Evolutionary conservation across 2,888 invertebrate species (phyloP).

Genomic region (Tinea semifulvella): DNA sequence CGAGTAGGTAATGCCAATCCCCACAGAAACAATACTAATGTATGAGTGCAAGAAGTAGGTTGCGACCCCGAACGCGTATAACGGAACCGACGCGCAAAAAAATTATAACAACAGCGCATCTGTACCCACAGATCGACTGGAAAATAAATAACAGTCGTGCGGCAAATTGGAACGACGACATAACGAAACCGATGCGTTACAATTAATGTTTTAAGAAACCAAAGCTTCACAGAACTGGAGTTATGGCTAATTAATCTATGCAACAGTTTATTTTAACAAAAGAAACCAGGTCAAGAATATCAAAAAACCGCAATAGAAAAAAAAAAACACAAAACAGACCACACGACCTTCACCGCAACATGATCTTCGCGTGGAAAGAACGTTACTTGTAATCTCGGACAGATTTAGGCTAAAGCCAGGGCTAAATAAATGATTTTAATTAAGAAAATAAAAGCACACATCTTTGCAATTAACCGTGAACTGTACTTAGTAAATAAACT

Average conservation of each 20-base stretch:
- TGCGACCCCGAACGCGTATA: slow-evolving; percentile 16
- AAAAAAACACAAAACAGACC: slow-evolving; percentile 21
- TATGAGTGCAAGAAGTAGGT: slow-evolving; percentile 14
- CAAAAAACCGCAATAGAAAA: slow-evolving; percentile 44
- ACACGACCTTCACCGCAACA: slow-evolving; percentile 33
- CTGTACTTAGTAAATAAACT: neutral
- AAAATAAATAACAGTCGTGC: slow-evolving; percentile 6
- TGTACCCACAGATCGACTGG: slow-evolving; percentile 1
- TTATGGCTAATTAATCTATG: slow-evolving; percentile 9
- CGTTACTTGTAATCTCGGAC: slow-evolving; percentile 32
- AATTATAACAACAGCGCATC: slow-evolving; percentile 1
- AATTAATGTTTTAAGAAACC: neutral
- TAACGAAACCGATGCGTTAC: neutral
- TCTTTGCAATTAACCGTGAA: slow-evolving; percentile 2
- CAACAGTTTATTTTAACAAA: slow-evolving; percentile 41
- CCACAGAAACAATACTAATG: slow-evolving; percentile 15
- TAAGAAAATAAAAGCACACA: neutral
- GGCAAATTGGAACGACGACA: neutral
- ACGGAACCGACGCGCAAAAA: slow-evolving; percentile 16
- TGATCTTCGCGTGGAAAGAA: slow-evolving; percentile 22
- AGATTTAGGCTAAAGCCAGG: slow-evolving; percentile 34
- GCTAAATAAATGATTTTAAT: slow-evolving; percentile 4
- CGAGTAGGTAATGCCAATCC: neutral
- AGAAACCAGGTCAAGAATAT: slow-evolving; percentile 58
- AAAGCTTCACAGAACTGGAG: neutral